phyloP scores from a whole-genome alignment of 2,888 invertebrate species.

The Cyclophora albipunctata region DNA sequence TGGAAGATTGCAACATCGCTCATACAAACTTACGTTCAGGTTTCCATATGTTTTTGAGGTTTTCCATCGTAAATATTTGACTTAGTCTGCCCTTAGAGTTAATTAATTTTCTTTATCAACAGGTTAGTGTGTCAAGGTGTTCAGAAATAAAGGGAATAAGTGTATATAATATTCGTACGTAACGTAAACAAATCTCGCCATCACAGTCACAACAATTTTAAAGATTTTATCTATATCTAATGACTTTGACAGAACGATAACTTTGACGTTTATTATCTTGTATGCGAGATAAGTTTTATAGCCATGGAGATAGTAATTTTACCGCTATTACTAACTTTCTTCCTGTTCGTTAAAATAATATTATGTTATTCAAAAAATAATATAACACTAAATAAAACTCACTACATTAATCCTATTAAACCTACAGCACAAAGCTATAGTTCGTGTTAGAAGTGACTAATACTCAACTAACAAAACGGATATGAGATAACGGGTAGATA shows the following conservation, averaged over 20 bases:
- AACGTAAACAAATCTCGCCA: slow-evolving; percentile 50
- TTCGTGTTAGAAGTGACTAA: background rate
- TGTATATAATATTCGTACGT: slow-evolving; percentile 17
- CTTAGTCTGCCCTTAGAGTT: slow-evolving; percentile 14
- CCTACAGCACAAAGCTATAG: no score
- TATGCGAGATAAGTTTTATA: no score
- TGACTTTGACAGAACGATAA: slow-evolving; percentile 4
- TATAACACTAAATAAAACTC: no score
- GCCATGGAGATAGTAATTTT: no score
- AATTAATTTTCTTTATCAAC: slow-evolving; percentile 22
- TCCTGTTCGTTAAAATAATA: no score
- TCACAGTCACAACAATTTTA: slow-evolving; percentile 11
- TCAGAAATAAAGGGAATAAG: slow-evolving; percentile 25
- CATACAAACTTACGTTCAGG: slow-evolving; percentile 51
- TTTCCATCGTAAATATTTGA: slow-evolving; percentile 50
- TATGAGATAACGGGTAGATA: background rate
- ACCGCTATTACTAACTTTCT: no score
- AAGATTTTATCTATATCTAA: slow-evolving; percentile 1
- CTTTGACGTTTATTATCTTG: no score
- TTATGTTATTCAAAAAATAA: no score
- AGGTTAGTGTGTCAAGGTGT: slow-evolving; percentile 31
- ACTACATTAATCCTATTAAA: no score
- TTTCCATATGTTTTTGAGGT: slow-evolving; percentile 67
- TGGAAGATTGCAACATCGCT: slow-evolving; percentile 2
- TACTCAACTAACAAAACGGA: background rate